These are phyloP conservation scores for Coturnix japonica DNA, from an alignment of 2,113 vertebrate species.

Conservation along the genomic window DNA sequence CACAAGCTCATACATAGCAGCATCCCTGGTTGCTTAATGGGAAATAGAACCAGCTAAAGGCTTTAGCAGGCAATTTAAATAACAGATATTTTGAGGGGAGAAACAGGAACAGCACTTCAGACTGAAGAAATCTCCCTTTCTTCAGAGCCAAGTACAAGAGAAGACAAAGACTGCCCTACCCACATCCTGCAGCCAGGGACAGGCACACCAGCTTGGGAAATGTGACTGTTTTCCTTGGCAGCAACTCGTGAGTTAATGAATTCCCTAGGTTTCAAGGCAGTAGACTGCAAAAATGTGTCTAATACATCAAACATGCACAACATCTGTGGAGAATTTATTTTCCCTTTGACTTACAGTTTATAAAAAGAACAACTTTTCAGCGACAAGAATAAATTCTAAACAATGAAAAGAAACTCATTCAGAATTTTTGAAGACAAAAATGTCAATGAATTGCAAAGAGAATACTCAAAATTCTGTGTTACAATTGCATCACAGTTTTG, in stretches of 20 bases:
- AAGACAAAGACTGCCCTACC: constrained; percentile 14
- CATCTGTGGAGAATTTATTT: constrained; percentile 56
- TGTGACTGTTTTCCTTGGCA: neutral
- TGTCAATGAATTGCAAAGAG: neutral
- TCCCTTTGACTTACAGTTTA: constrained; percentile 55
- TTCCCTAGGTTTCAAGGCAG: constrained; percentile 50
- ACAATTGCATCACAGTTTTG: neutral
- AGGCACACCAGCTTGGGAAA: constrained; percentile 10
- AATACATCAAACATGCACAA: constrained; percentile 54
- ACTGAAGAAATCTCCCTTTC: neutral
- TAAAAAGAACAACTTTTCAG: constrained; percentile 37
- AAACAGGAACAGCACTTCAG: neutral
- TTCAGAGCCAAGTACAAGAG: neutral
- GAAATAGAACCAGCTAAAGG: neutral
- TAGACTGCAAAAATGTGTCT: constrained; percentile 48
- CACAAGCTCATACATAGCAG: neutral
- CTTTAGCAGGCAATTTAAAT: constrained; percentile 18
- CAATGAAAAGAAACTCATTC: neutral
- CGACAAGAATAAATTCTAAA: constrained; percentile 47
- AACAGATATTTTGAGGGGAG: neutral
- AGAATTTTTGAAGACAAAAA: neutral
- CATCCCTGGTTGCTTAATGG: neutral
- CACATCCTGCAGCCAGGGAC: neutral
- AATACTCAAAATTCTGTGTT: neutral
- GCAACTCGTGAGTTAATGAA: constrained; percentile 54